Percentiles rank a stretch among this genome's conserved stretches.
Evolutionary conservation across 2,888 invertebrate genomes (phyloP).

Genomic region (Spodoptera exigua): DNA sequence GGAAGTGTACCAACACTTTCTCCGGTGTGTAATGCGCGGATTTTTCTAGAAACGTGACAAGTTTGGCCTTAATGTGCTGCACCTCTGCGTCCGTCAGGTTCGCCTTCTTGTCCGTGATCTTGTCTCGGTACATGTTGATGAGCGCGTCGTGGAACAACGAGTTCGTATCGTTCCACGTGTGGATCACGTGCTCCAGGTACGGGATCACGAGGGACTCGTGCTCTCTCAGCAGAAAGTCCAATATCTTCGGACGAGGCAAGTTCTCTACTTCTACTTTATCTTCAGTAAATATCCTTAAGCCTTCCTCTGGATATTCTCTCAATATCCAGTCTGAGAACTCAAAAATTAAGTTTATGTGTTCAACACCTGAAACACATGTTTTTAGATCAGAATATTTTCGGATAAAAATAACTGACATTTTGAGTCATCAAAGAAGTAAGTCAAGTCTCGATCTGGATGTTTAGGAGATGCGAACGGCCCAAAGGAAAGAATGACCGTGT

Average conservation of each 20-base stretch:
- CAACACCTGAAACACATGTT: conserved; percentile 89
- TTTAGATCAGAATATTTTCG: too few species aligned
- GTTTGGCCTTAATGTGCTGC: conserved; percentile 84
- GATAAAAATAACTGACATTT: too few species aligned
- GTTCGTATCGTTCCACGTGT: conserved; percentile 95
- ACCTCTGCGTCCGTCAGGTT: conserved; percentile 76
- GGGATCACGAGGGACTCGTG: conserved; percentile 96
- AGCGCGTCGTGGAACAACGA: conserved; percentile 96
- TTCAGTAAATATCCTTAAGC: conserved; percentile 96
- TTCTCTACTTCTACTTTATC: conserved; percentile 96
- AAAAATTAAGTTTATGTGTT: conserved; percentile 95
- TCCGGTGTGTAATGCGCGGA: conserved; percentile 96
- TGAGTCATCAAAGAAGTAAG: conserved; percentile 6
- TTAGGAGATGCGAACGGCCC: too few species aligned
- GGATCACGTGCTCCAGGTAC: conserved; percentile 98
- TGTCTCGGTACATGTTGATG: conserved; percentile 96
- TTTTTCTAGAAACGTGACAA: conserved; percentile 94
- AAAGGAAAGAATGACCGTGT: too few species aligned
- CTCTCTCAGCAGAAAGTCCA: conserved; percentile 95
- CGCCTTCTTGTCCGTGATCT: conserved; percentile 83
- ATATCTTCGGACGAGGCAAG: conserved; percentile 95
- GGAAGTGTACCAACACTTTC: conserved; percentile 95
- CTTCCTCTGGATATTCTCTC: conserved; percentile 95
- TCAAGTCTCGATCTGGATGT: too few species aligned
- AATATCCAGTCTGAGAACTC: conserved; percentile 98